phyloP scores from a whole-genome alignment of 2,113 vertebrate species.

The Vireo altiloquus region DNA sequence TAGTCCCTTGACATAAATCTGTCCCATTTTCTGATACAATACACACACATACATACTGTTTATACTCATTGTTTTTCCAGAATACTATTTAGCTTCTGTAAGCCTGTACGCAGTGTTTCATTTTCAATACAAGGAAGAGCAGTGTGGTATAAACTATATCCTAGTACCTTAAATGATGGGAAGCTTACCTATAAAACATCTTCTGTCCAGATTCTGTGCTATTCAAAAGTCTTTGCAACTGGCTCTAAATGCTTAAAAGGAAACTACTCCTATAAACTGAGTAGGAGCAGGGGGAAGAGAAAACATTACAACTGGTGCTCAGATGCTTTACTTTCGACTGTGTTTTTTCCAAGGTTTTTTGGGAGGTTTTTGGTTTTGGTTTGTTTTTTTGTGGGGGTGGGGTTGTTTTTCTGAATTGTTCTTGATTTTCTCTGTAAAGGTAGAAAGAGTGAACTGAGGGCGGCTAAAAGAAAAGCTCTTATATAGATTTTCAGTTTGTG shows the following conservation, averaged over 20 bases:
- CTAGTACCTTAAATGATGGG: not conserved
- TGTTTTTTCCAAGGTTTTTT: not conserved
- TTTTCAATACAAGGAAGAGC: not conserved
- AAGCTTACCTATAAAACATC: not conserved
- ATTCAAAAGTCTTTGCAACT: not conserved
- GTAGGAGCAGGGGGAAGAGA: not conserved
- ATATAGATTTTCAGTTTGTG: not conserved
- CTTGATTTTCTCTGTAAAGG: not conserved
- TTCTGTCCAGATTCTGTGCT: not conserved
- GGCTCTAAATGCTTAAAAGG: not conserved
- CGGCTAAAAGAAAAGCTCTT: not conserved
- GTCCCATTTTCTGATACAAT: not conserved
- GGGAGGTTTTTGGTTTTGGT: not conserved
- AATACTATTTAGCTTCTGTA: not conserved
- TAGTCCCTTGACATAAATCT: not conserved
- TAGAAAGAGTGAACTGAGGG: not conserved
- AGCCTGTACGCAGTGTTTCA: not conserved
- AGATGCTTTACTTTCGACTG: not conserved
- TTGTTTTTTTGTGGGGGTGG: too few relatives aligned
- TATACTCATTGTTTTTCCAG: not conserved
- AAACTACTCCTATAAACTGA: not conserved
- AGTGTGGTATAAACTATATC: not conserved
- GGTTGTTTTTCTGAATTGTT: not conserved
- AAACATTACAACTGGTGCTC: not conserved
- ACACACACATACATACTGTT: not conserved